Evolutionary conservation across 2,888 invertebrate genomes (phyloP).

Genomic region (Priocnemis perturbator): DNA sequence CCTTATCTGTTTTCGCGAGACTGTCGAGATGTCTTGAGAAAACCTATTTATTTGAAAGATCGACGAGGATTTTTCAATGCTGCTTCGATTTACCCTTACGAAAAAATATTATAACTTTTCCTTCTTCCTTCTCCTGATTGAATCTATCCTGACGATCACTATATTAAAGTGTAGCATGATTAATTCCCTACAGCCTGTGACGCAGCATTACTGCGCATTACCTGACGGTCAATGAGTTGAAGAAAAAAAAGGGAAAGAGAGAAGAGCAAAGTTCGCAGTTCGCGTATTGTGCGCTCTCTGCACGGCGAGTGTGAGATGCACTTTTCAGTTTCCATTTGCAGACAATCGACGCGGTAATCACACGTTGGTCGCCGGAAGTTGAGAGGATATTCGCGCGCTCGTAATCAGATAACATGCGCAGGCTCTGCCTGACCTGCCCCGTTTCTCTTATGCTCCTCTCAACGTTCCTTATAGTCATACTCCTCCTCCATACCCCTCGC

Average conservation of each 20-base stretch:
- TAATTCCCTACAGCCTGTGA: too few relatives aligned
- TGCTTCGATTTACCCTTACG: too few relatives aligned
- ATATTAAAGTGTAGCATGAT: too few relatives aligned
- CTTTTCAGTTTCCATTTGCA: constrained; percentile 67
- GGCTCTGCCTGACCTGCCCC: constrained; percentile 57
- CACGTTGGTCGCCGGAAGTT: constrained; percentile 69
- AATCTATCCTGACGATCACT: too few relatives aligned
- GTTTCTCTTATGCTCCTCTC: constrained; percentile 32
- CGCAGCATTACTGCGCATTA: not conserved
- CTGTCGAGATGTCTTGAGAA: too few relatives aligned
- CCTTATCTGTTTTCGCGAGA: too few relatives aligned
- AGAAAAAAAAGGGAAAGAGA: not conserved
- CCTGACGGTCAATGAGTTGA: constrained; percentile 21
- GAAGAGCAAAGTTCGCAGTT: not conserved
- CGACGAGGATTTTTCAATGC: too few relatives aligned
- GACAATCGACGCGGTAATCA: constrained; percentile 70
- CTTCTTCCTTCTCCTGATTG: too few relatives aligned
- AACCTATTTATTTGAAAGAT: too few relatives aligned
- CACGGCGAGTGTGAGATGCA: constrained; percentile 62
- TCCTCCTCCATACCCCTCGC: not conserved
- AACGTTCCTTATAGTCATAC: not conserved
- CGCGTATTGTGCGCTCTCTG: constrained; percentile 40
- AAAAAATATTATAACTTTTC: too few relatives aligned
- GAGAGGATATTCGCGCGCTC: constrained; percentile 69
- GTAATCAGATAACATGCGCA: constrained; percentile 66